Evolutionary conservation across 2,113 vertebrate species (phyloP).

Genomic region (Cettia cetti): DNA sequence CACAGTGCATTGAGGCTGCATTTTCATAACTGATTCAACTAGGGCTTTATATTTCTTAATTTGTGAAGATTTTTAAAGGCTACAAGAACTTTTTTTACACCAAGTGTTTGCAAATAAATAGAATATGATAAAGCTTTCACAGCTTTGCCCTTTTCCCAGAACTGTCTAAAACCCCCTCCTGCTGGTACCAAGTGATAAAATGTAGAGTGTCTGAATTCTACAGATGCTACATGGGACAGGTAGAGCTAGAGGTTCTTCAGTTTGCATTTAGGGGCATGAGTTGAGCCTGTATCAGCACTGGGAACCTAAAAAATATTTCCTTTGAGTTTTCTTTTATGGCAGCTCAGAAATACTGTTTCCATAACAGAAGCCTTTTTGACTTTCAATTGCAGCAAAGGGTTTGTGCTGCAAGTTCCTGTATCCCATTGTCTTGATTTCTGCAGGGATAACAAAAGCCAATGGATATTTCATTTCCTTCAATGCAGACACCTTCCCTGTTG

Average conservation of each 20-base stretch:
- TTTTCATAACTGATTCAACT: neutral
- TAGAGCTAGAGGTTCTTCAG: neutral
- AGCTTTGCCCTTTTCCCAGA: neutral
- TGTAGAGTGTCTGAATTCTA: neutral
- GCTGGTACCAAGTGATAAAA: neutral
- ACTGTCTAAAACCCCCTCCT: neutral
- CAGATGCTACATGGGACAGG: neutral
- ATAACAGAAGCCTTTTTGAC: neutral
- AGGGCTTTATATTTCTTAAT: neutral
- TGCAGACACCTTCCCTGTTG: neutral
- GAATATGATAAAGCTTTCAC: neutral
- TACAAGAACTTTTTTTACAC: neutral
- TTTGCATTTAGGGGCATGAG: neutral
- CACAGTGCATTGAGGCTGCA: neutral
- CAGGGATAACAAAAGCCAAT: neutral
- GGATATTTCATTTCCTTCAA: neutral
- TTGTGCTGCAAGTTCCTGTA: neutral
- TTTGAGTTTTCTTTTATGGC: neutral
- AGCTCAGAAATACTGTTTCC: neutral
- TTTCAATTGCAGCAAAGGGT: neutral
- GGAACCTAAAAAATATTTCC: neutral
- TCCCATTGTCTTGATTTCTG: neutral
- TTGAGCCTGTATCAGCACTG: neutral
- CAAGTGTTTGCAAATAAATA: neutral
- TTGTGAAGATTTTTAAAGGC: neutral